These are phyloP conservation scores for Elanoides forficatus DNA, from an alignment of 2,113 vertebrate genomes.

Conservation along the genomic window DNA sequence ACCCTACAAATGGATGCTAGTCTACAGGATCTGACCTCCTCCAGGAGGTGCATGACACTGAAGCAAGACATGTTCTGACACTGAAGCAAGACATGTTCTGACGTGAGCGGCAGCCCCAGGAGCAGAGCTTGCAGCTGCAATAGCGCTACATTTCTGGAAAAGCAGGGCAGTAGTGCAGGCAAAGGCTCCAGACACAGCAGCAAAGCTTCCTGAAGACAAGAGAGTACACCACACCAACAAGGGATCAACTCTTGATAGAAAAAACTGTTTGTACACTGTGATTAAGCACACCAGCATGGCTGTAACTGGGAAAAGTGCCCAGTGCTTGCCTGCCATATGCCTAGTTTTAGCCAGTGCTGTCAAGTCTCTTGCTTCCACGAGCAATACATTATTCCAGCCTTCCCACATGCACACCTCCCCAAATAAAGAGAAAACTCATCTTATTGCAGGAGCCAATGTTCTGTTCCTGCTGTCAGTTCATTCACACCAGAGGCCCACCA, in stretches of 20 bases:
- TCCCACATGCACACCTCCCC: not conserved
- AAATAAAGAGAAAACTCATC: not conserved
- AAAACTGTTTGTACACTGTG: not conserved
- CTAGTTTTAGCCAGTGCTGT: not conserved
- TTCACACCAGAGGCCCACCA: not conserved
- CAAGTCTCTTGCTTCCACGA: not conserved
- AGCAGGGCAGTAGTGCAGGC: not conserved
- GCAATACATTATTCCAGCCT: not conserved
- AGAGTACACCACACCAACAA: not conserved
- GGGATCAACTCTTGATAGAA: not conserved
- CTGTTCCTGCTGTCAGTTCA: not conserved
- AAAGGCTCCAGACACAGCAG: not conserved
- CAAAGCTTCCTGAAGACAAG: not conserved
- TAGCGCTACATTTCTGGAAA: fast-evolving
- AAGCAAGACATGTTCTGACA: not conserved
- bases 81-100: not conserved
- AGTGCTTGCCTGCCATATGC: not conserved
- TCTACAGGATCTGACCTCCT: not conserved
- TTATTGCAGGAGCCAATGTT: not conserved
- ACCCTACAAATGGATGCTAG: not conserved
- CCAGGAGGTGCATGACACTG: not conserved
- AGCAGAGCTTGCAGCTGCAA: not conserved
- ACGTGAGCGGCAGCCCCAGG: fast-evolving
- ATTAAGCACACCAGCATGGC: not conserved
- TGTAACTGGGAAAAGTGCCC: not conserved